Base-by-base conservation (phyloP, 2,888 invertebrate species). In the Drosophila maculinotata region DNA sequence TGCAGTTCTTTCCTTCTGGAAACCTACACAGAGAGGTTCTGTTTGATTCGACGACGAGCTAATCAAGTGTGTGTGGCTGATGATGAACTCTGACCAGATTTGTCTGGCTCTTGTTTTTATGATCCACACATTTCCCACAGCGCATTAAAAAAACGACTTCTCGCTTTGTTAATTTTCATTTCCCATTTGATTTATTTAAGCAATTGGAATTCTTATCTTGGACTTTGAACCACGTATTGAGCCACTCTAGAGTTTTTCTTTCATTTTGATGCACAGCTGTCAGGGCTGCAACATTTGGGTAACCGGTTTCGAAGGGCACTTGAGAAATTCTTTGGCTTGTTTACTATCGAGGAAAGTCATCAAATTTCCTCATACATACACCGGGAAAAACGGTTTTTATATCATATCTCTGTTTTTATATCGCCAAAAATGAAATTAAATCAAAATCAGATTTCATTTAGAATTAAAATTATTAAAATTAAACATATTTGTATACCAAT, bases 111-210 rank as follows among this genome's bases (percentile, higher is more conserved):
- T 12, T 20, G 12, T 15, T 12, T 15, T 3, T 38, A 39, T 33
- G 31, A 25, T 30, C 26, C 26, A 12, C 14, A 35, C 15, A 31
- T 38, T 74, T 74, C 65, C 69, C 69, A 64, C 64, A 69, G 30
- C 26, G 14, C 36, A 20, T 15, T 41, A 12, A 71, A 48, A 51
- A 35, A 49, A 39, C 28, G 15, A 30, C 36, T 20, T 25, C 31
- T 45, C 23, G 30, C 3, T 47, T 45, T 44, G 7, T 59, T 30
- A 17, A 33, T 47, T 45, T 31, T 35, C 36, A 28, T 60, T 76
- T 76, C 28, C 60, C 36, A 33, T 69, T 64, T 79, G 76, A 84
- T 79, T 80, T 78, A 75, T 75, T 80, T 62, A 38, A 44, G 52
- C 64, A 70, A 60, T 68, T 77, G 64, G 35, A 53, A 56, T 56